Evolutionary conservation across 2,113 vertebrate genomes (phyloP).

Genomic region (Clarias magur): DNA sequence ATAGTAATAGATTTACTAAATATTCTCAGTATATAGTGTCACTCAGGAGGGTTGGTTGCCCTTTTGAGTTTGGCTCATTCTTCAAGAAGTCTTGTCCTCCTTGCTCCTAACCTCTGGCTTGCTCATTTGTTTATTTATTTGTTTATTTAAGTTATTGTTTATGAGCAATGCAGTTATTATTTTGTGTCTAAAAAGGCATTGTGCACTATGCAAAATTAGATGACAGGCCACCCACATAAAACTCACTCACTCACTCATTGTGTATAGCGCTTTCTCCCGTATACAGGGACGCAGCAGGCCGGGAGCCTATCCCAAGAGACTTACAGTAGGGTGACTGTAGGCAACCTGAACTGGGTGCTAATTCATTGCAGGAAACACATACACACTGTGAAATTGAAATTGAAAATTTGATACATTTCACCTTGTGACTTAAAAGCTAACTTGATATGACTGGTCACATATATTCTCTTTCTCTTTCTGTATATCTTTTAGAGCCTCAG

Average conservation of each 20-base stretch:
- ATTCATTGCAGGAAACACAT: no score
- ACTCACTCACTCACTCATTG: no score
- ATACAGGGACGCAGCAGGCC: no score
- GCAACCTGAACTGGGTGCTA: no score
- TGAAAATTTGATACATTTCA: no score
- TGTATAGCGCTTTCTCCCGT: no score
- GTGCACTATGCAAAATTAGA: background rate
- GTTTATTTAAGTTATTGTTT: background rate
- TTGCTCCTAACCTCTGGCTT: background rate
- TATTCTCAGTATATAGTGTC: background rate
- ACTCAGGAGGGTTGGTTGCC: background rate
- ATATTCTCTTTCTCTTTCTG: background rate
- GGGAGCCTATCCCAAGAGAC: no score
- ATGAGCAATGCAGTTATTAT: background rate
- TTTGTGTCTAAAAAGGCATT: background rate
- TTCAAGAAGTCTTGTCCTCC: background rate
- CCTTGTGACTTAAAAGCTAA: no score
- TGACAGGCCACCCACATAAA: background rate
- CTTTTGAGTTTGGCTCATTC: background rate
- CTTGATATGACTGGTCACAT: no score
- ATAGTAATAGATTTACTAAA: background rate
- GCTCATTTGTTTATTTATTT: background rate
- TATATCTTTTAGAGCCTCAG: constrained; percentile 77
- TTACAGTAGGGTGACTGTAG: no score
- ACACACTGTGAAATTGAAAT: no score